Base-by-base conservation (phyloP, 2,888 invertebrate species). In the Tetranychus truncatus region DNA sequence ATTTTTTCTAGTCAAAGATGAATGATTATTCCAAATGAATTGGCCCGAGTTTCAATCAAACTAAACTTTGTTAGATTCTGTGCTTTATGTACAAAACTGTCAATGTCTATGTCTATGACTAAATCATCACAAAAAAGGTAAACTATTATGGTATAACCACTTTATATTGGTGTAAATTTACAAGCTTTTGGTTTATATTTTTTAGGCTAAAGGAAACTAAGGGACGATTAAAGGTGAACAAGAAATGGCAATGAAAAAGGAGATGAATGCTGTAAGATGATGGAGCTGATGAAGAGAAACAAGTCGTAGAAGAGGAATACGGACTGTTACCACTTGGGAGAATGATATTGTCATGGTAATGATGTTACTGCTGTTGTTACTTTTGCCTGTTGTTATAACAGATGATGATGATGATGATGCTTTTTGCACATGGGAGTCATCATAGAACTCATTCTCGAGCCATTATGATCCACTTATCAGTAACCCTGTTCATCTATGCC, bases 401-500 rank as follows among this genome's bases (percentile, higher is more conserved):
- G 55, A 55, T 55, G 55, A 15, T 55, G 55, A 55, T 55, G 55
- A 55, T 55, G 55, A 55, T 55, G 55, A 55, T 55, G 9, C 55
- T 15, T 55, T 55, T 55, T 55, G 1, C 55, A 55, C 55, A 55
- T 55, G 55, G 55, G 55, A 55, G 55, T 55, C 55, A 55, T 55
- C 55, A 55, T 55, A 15, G 9, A 55, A 15, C 55, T 15, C 55
- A 55, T 55, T 55, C 55, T 55, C 15, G 55, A 55, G 55, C 55
- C 55, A 55, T 55, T 55, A 55, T 55, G 55, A 55, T 55, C 55
- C 55, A 55, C 55, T 55, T 55, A 55, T 55, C 55, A 55, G 55
- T 55, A 55, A 55, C 55, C 55, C 55, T 55, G 11, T 9, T 55
- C 9, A 15, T 55, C 9, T 55, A 55, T 55, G 55, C 55, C 55